Evolutionary conservation across 2,113 vertebrate species (phyloP).

Genomic region (Notothenia coriiceps): DNA sequence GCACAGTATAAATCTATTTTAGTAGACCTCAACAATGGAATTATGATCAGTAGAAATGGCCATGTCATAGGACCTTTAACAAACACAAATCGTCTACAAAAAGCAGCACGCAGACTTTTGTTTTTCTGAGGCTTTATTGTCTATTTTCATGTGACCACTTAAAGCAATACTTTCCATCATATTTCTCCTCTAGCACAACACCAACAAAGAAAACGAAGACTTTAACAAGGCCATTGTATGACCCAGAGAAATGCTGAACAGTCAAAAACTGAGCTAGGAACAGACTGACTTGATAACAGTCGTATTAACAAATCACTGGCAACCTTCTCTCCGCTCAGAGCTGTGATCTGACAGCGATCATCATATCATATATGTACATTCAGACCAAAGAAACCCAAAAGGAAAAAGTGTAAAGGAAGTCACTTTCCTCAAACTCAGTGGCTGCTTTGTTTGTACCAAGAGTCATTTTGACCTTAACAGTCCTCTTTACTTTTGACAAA

Average conservation of each 20-base stretch:
- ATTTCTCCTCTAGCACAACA: conserved; percentile 63
- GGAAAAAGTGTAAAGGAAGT: conserved; percentile 36
- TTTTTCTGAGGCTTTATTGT: conserved; percentile 76
- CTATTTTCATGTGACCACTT: conserved; percentile 66
- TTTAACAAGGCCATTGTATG: conserved; percentile 47
- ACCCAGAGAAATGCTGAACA: conserved; percentile 46
- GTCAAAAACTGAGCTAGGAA: conserved; percentile 31
- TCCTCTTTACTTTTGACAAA: background rate
- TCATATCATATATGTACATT: conserved; percentile 68
- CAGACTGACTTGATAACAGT: conserved; percentile 3
- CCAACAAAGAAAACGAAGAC: conserved; percentile 51
- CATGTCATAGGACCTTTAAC: too few relatives aligned
- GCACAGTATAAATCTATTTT: too few relatives aligned
- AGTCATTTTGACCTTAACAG: background rate
- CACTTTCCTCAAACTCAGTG: conserved; percentile 31
- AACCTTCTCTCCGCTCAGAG: conserved; percentile 10
- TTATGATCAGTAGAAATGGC: too few relatives aligned
- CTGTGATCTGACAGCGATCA: conserved; percentile 41
- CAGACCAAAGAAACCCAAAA: conserved; percentile 54
- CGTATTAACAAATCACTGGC: conserved; percentile 39
- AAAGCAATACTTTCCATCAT: conserved; percentile 57
- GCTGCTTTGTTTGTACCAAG: conserved; percentile 19
- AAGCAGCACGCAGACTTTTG: background rate
- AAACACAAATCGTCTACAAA: background rate
- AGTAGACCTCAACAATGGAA: too few relatives aligned